phyloP scores from a whole-genome alignment of 2,113 vertebrate genomes.

The Garra rufa region DNA sequence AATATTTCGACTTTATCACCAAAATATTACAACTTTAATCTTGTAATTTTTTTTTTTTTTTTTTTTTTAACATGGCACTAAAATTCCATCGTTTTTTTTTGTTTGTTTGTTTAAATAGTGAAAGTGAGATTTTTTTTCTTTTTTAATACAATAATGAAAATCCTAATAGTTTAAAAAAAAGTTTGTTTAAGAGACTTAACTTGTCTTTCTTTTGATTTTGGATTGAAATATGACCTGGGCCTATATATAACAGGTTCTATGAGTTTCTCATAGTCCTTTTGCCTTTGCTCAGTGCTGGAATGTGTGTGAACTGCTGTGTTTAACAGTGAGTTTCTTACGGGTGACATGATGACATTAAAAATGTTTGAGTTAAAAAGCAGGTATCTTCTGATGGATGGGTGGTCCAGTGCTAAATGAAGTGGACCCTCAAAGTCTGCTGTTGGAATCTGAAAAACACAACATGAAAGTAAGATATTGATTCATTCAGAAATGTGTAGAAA shows the following conservation, averaged over 20 bases:
- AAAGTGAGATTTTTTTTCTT: no score
- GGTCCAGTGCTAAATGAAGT: conserved; percentile 68
- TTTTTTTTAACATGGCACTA: no score
- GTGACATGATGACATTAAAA: conserved; percentile 75
- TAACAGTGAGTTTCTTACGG: conserved; percentile 63
- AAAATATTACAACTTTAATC: no score
- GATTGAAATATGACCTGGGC: background rate
- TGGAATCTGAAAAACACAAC: conserved; percentile 68
- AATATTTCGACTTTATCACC: no score
- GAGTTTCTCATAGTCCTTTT: background rate
- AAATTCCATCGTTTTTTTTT: no score
- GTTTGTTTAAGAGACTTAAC: no score
- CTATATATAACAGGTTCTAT: background rate
- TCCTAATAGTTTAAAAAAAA: no score
- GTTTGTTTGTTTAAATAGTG: no score
- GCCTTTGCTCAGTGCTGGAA: no score
- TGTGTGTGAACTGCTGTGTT: background rate
- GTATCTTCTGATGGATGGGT: conserved; percentile 73
- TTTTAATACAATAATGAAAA: no score
- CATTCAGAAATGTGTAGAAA: background rate
- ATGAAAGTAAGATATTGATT: background rate
- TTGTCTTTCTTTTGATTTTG: background rate
- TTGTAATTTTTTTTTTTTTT: no score
- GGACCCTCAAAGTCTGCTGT: conserved; percentile 70
- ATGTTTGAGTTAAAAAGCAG: conserved; percentile 76